A percentile compares a stretch with the other conserved stretches of the same genome.
Evolutionary conservation across 2,797 vertebrate genomes (phyloP).

Genomic region (Heteromormyrus szaboi): DNA sequence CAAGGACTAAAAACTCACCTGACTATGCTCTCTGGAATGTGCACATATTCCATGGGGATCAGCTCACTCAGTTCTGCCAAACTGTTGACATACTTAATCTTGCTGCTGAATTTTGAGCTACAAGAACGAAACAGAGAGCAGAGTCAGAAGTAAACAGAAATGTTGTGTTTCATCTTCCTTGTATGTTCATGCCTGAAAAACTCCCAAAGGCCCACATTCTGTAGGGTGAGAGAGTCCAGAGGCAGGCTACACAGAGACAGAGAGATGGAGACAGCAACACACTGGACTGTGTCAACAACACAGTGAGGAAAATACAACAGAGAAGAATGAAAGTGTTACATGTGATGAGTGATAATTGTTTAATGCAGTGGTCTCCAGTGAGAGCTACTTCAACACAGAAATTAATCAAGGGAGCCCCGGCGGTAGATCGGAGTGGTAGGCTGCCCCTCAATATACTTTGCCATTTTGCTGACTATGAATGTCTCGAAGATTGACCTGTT

Average conservation of each 20-base stretch:
- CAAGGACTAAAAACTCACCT: slow-evolving; percentile 66
- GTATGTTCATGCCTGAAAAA: neutral
- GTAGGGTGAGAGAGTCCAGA: neutral
- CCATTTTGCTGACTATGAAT: neutral
- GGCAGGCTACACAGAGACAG: neutral
- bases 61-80: slow-evolving; percentile 75
- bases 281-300: neutral
- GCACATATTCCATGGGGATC: slow-evolving; percentile 85
- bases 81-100: slow-evolving; percentile 82
- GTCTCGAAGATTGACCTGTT: neutral
- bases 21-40: slow-evolving; percentile 82
- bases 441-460: neutral
- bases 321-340: neutral
- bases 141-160: neutral
- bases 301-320: neutral
- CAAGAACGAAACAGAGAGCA: slow-evolving; percentile 24
- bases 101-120: slow-evolving; percentile 93
- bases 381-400: neutral
- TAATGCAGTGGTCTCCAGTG: neutral
- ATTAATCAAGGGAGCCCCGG: neutral
- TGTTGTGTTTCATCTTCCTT: neutral
- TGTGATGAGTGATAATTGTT: neutral
- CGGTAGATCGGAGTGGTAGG: neutral
- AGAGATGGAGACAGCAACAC: no score
- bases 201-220: neutral